Conservation (phyloP, 1,140 invertebrate genomes). For the Zaprionus ghesquierei region DNA sequence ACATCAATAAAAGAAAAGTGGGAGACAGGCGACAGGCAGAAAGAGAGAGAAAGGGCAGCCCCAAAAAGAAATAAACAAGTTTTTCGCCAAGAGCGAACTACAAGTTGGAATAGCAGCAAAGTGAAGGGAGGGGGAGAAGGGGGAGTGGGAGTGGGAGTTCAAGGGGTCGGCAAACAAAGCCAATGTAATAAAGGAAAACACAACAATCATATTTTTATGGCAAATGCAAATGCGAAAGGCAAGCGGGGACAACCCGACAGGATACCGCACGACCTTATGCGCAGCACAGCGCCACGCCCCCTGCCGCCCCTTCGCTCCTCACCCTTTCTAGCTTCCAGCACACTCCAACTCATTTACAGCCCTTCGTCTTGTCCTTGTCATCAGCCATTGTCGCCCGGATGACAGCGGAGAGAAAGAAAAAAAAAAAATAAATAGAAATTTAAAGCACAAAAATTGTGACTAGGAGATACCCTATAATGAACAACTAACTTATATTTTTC, state of each 20-base stretch:
- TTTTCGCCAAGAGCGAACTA: constrained; percentile 42
- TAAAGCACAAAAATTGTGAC: not conserved
- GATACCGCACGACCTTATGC: not conserved
- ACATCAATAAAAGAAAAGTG: constrained; percentile 40
- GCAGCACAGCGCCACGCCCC: not conserved
- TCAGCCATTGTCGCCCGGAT: constrained; percentile 40
- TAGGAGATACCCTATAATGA: not conserved
- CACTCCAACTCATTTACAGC: constrained; percentile 25
- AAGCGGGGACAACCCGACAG: constrained; percentile 33
- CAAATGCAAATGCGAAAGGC: constrained; percentile 61
- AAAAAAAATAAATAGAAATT: not conserved
- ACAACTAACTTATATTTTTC: no score
- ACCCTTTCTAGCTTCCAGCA: not conserved
- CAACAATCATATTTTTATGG: constrained; percentile 75
- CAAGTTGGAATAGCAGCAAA: constrained; percentile 9
- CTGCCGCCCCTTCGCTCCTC: not conserved
- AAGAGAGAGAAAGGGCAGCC: not conserved
- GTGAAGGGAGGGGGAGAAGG: no score
- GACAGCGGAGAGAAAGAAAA: not conserved
- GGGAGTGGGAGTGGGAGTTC: not conserved
- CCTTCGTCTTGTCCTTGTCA: constrained; percentile 29
- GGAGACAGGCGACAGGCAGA: constrained; percentile 5
- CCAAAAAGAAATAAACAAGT: constrained; percentile 51
- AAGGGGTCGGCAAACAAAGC: constrained; percentile 37
- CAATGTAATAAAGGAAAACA: constrained; percentile 65